Evolutionary conservation across 35 echinoderm and acorn worm genomes (phyloP).

Genomic region (Ophioderma brevispina): DNA sequence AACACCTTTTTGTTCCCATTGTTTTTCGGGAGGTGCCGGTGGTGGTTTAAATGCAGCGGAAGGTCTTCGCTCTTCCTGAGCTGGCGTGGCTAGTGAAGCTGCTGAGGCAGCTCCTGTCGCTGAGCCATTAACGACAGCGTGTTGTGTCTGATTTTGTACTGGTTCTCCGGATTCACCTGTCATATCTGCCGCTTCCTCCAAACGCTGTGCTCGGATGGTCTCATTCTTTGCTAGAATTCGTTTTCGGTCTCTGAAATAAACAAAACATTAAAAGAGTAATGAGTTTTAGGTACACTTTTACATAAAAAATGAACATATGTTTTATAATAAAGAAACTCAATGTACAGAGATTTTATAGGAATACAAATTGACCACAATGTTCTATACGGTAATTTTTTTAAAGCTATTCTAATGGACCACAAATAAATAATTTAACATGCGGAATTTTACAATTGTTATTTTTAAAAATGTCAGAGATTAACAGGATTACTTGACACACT

Average conservation of each 20-base stretch:
- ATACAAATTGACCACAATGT: no score
- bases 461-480: no score
- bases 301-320: conserved; percentile 14
- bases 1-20: conserved; percentile 50
- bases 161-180: conserved; percentile 7
- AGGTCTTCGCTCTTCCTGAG: conserved; percentile 34
- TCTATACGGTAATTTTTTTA: no score
- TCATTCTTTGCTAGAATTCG: conserved; percentile 41
- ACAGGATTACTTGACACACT: no score
- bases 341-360: no score
- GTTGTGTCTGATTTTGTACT: neutral
- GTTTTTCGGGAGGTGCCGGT: conserved; percentile 49
- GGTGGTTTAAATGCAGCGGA: conserved; percentile 60
- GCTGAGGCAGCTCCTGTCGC: neutral
- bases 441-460: no score
- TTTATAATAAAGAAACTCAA: conserved; percentile 14
- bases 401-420: no score
- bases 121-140: neutral
- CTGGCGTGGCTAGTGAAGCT: conserved; percentile 25
- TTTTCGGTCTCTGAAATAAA: conserved; percentile 48
- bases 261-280: no score
- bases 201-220: conserved; percentile 33
- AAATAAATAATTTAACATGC: no score
- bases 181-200: conserved; percentile 40
- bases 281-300: no score